Percentiles rank a stretch among this genome's conserved stretches.
phyloP scores from a whole-genome alignment of 2,888 invertebrate species.

The Octodonta nipae region DNA sequence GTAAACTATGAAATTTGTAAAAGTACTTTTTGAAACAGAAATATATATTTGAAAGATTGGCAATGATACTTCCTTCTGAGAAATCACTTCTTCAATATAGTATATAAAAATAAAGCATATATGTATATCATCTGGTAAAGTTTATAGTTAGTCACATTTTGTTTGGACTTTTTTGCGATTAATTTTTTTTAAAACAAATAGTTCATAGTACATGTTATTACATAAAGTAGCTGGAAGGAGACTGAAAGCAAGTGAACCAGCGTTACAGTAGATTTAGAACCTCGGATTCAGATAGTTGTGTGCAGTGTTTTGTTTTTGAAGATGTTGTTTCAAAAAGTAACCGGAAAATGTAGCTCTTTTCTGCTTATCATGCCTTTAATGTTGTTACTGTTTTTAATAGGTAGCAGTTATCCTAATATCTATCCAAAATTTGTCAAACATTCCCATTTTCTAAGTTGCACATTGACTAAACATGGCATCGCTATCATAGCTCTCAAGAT shows the following conservation, averaged over 20 bases:
- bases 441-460: no score
- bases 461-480: no score
- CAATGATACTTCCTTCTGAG: neutral
- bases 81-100: neutral
- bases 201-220: conserved; percentile 32
- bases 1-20: neutral
- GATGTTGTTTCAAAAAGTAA: no score
- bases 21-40: no score
- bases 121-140: conserved; percentile 19
- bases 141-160: conserved; percentile 18
- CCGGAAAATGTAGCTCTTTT: conserved; percentile 17
- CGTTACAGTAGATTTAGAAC: conserved; percentile 36
- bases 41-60: no score
- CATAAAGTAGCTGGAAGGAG: conserved; percentile 34
- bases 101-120: conserved; percentile 8
- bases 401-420: no score
- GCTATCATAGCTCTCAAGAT: no score
- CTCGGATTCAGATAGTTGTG: conserved; percentile 31
- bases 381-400: no score
- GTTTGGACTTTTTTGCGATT: conserved; percentile 17
- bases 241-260: conserved; percentile 38
- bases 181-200: conserved; percentile 26
- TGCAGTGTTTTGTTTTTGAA: neutral
- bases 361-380: no score
- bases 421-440: no score